Evolutionary conservation across 2,888 invertebrate species (phyloP), one percentile per base, ranked within the genome.

Genomic region (Orchesella flavescens): DNA sequence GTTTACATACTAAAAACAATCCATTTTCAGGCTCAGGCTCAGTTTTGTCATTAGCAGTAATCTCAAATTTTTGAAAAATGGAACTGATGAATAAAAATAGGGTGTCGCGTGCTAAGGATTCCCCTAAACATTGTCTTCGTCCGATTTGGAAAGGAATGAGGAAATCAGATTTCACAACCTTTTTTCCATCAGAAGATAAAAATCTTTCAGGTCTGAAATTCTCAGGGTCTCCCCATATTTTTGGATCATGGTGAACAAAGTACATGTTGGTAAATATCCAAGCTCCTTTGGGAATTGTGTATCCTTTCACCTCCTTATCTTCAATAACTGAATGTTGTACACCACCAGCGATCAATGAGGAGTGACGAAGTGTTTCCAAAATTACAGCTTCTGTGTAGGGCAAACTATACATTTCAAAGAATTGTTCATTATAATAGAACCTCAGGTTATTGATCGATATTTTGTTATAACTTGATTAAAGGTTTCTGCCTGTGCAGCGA

Each of bases 301-400:
- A 69, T 0, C 78, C 76, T 23, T 63, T n/a, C 19, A 76, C 76
- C 15, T 61, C 61, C 34, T 59, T 71, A 15, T 78, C 71, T 0
- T 19, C 71, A 0, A 53, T 17, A 7, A 49, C 24, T 5, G 24
- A 13, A 21, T 71, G 78, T 19, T 49, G 53, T 13, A 78, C 61
- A n/a, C 78, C 78, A 17, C 19, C 34, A 15, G 78, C 44, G 5
- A 78, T 34, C 1, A 78, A 1, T 7, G 71, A 61, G 5, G 65
- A 65, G 19, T 71, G 24, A 17, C 78, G 78, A 17, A 79, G 21
- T 1, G 79, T 72, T 72, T 79, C 72, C 15, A 53, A 43, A 65
- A 79, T 71, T 0, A 65, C 63, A 2, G 79, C 79, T 79, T 79
- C 79, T 4, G 59, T 63, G 24, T 79, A 79, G 19, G 79, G 79